These are phyloP conservation scores for Lampris megalopsis DNA, from an alignment of 2,113 vertebrate genomes.

Conservation along the genomic window DNA sequence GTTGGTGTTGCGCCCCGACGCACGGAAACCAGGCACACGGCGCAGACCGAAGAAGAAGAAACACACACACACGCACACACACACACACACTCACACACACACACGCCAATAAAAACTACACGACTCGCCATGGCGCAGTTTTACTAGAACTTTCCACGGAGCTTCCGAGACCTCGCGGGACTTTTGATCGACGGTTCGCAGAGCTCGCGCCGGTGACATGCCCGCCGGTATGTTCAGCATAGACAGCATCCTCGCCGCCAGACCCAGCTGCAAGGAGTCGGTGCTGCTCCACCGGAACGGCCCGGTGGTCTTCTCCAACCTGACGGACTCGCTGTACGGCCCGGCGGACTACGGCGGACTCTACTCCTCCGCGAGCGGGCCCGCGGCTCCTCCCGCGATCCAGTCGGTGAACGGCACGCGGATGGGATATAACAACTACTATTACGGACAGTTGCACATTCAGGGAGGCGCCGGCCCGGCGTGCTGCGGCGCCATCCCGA, in stretches of 20 bases:
- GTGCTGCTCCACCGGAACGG: constrained; percentile 87
- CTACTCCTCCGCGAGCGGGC: constrained; percentile 87
- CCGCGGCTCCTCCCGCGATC: constrained; percentile 81
- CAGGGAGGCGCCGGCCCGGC: constrained; percentile 89
- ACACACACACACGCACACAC: not conserved
- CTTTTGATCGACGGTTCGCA: no score
- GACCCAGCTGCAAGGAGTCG: constrained; percentile 95
- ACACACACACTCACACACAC: not conserved
- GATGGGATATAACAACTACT: constrained; percentile 93
- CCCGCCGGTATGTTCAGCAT: constrained; percentile 99
- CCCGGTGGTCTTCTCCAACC: constrained; percentile 87
- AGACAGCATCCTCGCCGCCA: constrained; percentile 95
- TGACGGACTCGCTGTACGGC: constrained; percentile 90
- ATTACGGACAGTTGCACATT: constrained; percentile 94
- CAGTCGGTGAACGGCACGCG: constrained; percentile 86
- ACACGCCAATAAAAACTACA: no score
- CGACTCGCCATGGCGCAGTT: constrained; percentile 57
- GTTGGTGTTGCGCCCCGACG: constrained; percentile 24
- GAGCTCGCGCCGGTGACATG: constrained; percentile 83
- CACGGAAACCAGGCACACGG: not conserved
- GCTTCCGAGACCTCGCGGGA: constrained; percentile 5
- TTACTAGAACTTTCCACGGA: constrained; percentile 36
- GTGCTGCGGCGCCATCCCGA: constrained; percentile 90
- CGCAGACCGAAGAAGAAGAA: constrained; percentile 12
- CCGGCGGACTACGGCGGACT: constrained; percentile 90